Conservation (phyloP, 2,113 vertebrate species). For the Paedocypris sp. region DNA sequence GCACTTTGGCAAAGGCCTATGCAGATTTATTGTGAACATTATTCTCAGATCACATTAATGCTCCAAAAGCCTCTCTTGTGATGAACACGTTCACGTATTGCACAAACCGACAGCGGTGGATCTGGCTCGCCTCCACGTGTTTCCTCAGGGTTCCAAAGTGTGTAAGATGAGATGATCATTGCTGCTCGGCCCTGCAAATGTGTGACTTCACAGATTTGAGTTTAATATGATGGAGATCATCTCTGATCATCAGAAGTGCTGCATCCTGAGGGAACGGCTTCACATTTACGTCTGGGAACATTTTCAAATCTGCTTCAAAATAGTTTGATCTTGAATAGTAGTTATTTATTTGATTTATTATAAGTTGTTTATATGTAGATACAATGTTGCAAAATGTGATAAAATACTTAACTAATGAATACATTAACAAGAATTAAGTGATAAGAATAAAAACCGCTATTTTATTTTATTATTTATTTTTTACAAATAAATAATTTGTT, state of each 20-base stretch:
- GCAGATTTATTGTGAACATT: conserved; percentile 6
- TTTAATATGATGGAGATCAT: conserved; percentile 1
- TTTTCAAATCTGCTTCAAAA: too few relatives aligned
- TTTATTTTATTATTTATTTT: too few relatives aligned
- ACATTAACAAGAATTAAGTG: too few relatives aligned
- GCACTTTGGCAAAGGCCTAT: background rate
- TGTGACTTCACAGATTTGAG: conserved; percentile 1
- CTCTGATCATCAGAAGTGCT: background rate
- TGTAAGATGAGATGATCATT: background rate
- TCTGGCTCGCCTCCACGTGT: background rate
- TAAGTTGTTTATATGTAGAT: too few relatives aligned
- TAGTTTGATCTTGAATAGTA: too few relatives aligned
- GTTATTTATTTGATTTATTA: too few relatives aligned
- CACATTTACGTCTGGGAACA: too few relatives aligned
- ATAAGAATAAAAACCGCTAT: too few relatives aligned
- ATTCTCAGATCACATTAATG: background rate
- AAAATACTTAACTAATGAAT: too few relatives aligned
- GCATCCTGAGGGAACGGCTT: too few relatives aligned
- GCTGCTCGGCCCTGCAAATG: background rate
- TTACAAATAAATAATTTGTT: too few relatives aligned
- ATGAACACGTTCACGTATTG: background rate
- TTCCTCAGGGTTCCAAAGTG: background rate
- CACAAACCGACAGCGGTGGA: background rate
- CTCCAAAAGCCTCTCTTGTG: background rate
- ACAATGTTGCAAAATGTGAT: too few relatives aligned